These are phyloP conservation scores for Zaprionus africanus DNA, from an alignment of 1,140 invertebrate species.

Conservation along the genomic window DNA sequence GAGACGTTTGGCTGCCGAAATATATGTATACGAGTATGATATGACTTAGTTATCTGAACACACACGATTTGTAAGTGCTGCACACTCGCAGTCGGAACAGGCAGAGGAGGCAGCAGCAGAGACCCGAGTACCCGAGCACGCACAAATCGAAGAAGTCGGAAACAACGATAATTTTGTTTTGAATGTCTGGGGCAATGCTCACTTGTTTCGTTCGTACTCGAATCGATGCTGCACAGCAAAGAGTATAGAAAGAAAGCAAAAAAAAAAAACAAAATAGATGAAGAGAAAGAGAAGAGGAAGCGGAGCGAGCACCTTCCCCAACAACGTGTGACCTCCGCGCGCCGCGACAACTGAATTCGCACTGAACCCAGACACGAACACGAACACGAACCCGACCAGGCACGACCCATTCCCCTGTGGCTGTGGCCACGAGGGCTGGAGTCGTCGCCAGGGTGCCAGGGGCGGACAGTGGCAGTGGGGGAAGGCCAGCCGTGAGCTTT, in stretches of 20 bases:
- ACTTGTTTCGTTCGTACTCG: not conserved
- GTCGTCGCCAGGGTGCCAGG: not conserved
- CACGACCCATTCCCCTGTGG: not conserved
- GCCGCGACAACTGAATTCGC: constrained; percentile 65
- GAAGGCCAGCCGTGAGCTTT: constrained; percentile 43
- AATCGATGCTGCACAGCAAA: not conserved
- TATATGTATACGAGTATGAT: not conserved
- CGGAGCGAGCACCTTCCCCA: constrained; percentile 10
- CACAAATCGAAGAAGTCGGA: not conserved
- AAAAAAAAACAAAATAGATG: not conserved
- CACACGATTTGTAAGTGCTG: not conserved
- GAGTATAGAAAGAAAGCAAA: not conserved
- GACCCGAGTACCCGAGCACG: not conserved
- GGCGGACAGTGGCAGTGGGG: not conserved
- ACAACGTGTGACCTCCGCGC: constrained; percentile 44
- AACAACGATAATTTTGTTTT: not conserved
- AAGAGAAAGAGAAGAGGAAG: not conserved
- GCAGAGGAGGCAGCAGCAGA: too few relatives aligned
- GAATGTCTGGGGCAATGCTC: not conserved
- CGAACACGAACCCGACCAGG: constrained; percentile 5
- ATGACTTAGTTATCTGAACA: not conserved
- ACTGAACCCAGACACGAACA: constrained; percentile 51
- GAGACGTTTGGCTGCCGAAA: too few relatives aligned
- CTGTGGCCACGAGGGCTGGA: constrained; percentile 3
- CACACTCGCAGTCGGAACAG: not conserved